Percentiles rank a stretch among this genome's conserved stretches.
Evolutionary conservation across 2,797 vertebrate genomes (phyloP).

Genomic region (Sebastiscus tertius): DNA sequence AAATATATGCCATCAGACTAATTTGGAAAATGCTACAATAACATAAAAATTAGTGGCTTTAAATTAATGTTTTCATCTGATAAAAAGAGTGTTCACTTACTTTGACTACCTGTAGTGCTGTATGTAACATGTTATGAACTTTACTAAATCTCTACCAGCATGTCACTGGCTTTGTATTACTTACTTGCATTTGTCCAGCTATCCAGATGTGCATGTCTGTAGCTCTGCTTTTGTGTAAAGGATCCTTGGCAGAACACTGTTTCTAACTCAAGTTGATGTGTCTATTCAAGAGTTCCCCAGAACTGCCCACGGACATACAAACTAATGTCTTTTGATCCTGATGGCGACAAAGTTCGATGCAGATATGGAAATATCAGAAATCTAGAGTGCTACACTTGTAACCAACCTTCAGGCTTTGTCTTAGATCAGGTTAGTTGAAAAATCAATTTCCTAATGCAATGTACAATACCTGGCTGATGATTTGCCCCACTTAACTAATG

Average conservation of each 20-base stretch:
- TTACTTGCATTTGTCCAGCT: background rate
- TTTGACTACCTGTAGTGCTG: background rate
- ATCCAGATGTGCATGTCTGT: background rate
- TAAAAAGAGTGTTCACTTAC: background rate
- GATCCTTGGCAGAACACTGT: background rate
- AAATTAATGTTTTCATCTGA: background rate
- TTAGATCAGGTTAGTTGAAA: slow-evolving; percentile 56
- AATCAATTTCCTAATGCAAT: fast-evolving
- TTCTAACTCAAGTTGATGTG: background rate
- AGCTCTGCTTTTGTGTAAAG: background rate
- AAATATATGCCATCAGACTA: background rate
- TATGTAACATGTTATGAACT: background rate
- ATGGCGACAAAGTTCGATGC: slow-evolving; percentile 67
- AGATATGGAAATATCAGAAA: slow-evolving; percentile 14
- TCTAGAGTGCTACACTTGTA: slow-evolving; percentile 38
- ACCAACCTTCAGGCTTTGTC: slow-evolving; percentile 44
- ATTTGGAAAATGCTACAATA: background rate
- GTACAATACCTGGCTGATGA: no score
- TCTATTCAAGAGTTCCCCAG: slow-evolving; percentile 57
- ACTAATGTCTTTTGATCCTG: slow-evolving; percentile 62
- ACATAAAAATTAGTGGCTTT: background rate
- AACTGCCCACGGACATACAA: slow-evolving; percentile 70
- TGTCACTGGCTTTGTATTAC: background rate
- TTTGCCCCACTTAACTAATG: background rate
- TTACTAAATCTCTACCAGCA: background rate